These are phyloP conservation scores for Cephonodes hylas DNA, from an alignment of 2,888 invertebrate species.

Conservation along the genomic window DNA sequence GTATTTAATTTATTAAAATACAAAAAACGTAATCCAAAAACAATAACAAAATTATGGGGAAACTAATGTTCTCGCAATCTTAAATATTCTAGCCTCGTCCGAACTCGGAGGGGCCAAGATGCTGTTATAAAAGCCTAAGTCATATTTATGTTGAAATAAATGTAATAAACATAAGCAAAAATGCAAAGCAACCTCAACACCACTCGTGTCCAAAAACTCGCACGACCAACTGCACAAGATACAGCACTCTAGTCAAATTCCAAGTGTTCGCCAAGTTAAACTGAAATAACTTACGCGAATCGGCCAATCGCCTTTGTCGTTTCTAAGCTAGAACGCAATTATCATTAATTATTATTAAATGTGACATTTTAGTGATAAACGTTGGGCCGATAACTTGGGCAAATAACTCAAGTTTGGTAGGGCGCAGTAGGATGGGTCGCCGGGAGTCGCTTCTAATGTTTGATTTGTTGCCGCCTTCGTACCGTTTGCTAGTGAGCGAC, in stretches of 20 bases:
- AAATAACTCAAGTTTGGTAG: constrained; percentile 67
- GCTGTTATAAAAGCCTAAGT: no score
- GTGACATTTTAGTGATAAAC: constrained; percentile 76
- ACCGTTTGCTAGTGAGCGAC: neutral
- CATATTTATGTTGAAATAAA: no score
- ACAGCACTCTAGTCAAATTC: constrained; percentile 78
- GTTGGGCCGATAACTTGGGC: constrained; percentile 75
- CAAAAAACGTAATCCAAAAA: no score
- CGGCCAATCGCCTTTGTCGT: constrained; percentile 78
- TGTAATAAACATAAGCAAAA: no score
- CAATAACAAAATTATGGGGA: no score
- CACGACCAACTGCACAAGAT: constrained; percentile 67
- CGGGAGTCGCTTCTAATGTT: constrained; percentile 39
- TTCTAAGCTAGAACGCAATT: constrained; percentile 78
- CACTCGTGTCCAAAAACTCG: neutral
- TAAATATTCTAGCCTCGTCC: no score
- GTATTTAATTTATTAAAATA: no score
- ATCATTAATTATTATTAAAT: constrained; percentile 82
- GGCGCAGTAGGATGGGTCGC: constrained; percentile 2
- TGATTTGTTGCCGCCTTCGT: constrained; percentile 36
- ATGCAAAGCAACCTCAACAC: neutral
- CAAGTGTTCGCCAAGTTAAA: constrained; percentile 71
- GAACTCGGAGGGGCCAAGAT: no score
- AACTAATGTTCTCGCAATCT: no score
- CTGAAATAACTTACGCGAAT: constrained; percentile 79